Evolutionary conservation across 2,113 vertebrate genomes (phyloP).

Genomic region (Megalops atlanticus): DNA sequence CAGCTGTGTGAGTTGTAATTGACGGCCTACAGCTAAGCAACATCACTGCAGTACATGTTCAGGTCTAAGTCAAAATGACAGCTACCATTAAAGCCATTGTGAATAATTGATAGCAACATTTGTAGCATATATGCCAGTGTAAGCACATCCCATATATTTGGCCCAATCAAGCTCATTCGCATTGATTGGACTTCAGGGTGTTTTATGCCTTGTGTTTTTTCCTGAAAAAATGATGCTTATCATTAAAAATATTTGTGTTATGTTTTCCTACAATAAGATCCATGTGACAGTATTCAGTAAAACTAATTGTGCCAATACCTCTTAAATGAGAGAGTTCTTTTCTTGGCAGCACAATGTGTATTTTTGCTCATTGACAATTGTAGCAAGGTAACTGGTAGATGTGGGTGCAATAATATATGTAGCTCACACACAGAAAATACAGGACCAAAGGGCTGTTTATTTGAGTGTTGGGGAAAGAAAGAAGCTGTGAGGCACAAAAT

Average conservation of each 20-base stretch:
- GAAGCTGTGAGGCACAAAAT: too few species aligned
- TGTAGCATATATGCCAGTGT: background rate
- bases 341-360: too few species aligned
- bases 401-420: background rate
- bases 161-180: background rate
- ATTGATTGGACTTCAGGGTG: background rate
- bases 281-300: too few species aligned
- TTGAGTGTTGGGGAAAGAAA: too few species aligned
- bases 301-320: too few species aligned
- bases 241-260: background rate
- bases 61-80: background rate
- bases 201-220: too few species aligned
- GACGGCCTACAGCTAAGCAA: conserved; percentile 10
- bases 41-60: background rate
- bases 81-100: background rate
- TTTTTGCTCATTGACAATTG: background rate
- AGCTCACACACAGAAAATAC: too few species aligned
- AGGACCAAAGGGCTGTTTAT: too few species aligned
- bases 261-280: background rate
- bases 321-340: too few species aligned
- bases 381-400: background rate
- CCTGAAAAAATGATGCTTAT: background rate
- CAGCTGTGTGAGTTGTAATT: conserved; percentile 25
- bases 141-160: background rate
- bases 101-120: background rate